Percentiles rank a stretch among this genome's conserved stretches.
phyloP scores from a whole-genome alignment of 2,888 invertebrate species.

The Cenopis cana region DNA sequence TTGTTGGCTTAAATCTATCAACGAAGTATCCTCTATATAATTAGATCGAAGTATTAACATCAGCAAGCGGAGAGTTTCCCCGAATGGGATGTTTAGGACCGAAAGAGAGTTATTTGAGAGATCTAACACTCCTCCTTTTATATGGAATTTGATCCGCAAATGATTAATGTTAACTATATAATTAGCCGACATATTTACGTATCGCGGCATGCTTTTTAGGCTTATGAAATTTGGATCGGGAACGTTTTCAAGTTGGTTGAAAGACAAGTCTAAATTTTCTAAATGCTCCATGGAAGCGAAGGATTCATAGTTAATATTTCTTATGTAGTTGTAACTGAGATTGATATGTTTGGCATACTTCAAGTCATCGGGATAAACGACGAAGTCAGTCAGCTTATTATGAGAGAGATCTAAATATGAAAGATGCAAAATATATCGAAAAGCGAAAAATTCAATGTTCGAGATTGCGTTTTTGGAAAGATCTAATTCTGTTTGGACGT shows the following conservation, averaged over 20 bases:
- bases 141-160: slow-evolving; percentile 66
- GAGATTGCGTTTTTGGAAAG: slow-evolving; percentile 70
- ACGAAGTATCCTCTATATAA: slow-evolving; percentile 62
- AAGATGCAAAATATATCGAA: slow-evolving; percentile 64
- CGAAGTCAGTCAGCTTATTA: slow-evolving; percentile 65
- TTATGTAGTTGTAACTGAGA: slow-evolving; percentile 67
- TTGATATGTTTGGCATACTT: slow-evolving; percentile 66
- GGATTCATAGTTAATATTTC: slow-evolving; percentile 61
- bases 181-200: slow-evolving; percentile 71
- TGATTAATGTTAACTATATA: slow-evolving; percentile 59
- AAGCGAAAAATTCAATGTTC: slow-evolving; percentile 69
- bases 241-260: slow-evolving; percentile 65
- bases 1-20: slow-evolving; percentile 62
- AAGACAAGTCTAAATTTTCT: slow-evolving; percentile 74
- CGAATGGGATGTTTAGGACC: slow-evolving; percentile 60
- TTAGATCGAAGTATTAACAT: slow-evolving; percentile 66
- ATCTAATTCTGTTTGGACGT: slow-evolving; percentile 68
- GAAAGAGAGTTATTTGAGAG: slow-evolving; percentile 70
- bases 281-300: slow-evolving; percentile 69
- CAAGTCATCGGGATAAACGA: slow-evolving; percentile 65
- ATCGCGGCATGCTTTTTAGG: slow-evolving; percentile 60
- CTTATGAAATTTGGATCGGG: slow-evolving; percentile 64
- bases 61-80: slow-evolving; percentile 63
- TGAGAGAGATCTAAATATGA: slow-evolving; percentile 67
- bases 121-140: slow-evolving; percentile 70